phyloP scores from a whole-genome alignment of 2,888 invertebrate species.

The Panorpa germanica region DNA sequence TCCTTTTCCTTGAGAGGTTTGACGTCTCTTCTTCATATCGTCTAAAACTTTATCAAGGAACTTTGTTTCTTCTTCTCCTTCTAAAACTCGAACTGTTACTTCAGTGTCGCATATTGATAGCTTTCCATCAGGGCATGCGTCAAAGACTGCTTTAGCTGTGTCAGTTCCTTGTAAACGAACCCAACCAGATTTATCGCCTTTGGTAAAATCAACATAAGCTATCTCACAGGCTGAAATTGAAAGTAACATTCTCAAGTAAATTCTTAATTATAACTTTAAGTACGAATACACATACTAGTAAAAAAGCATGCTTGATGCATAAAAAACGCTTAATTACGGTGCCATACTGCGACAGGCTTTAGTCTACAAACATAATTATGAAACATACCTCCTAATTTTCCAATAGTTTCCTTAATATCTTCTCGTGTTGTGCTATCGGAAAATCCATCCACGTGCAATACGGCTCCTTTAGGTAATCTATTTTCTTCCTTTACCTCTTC shows the following conservation, averaged over 20 bases:
- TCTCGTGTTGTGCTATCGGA: constrained; percentile 44
- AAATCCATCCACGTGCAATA: constrained; percentile 48
- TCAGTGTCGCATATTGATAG: constrained; percentile 31
- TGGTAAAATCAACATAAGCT: constrained; percentile 57
- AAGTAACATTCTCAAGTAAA: constrained; percentile 9
- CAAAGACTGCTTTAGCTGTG: constrained; percentile 40
- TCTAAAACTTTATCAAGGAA: constrained; percentile 42
- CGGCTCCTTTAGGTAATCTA: constrained; percentile 50
- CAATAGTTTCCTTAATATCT: constrained; percentile 49
- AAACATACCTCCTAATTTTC: constrained; percentile 27
- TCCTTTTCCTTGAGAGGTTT: constrained; percentile 22
- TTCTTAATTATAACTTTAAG: neutral
- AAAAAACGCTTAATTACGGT: too few species aligned
- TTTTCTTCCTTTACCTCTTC: constrained; percentile 22
- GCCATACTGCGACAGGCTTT: neutral
- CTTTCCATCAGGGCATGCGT: constrained; percentile 42
- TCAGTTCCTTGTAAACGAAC: constrained; percentile 51
- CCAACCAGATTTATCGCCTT: constrained; percentile 54
- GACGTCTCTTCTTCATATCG: constrained; percentile 35
- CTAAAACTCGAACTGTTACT: constrained; percentile 33
- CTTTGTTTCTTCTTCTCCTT: constrained; percentile 52
- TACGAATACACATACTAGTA: neutral
- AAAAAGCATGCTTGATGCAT: too few species aligned
- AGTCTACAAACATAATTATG: neutral
- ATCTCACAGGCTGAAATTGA: constrained; percentile 28